Conservation (phyloP, 1,140 invertebrate species). For the Conus ventricosus region DNA sequence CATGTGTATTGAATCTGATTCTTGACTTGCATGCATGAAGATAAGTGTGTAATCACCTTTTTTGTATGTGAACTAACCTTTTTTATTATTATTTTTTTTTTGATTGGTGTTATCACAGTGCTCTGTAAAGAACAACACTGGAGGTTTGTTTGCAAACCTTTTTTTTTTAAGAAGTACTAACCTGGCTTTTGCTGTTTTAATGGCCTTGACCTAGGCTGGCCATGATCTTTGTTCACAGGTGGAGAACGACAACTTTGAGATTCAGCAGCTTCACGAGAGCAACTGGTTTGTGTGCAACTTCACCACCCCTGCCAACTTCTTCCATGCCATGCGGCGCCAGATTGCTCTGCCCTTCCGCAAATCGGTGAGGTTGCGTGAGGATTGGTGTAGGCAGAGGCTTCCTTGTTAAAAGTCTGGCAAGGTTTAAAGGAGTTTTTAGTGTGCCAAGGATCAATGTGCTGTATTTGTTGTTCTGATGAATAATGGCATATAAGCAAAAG, state of each 20-base stretch:
- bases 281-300: constrained; percentile 95
- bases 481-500: no score
- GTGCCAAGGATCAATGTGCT: no score
- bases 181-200: not conserved
- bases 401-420: no score
- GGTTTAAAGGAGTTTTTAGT: no score
- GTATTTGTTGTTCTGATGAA: no score
- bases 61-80: no score
- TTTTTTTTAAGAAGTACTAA: not conserved
- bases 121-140: not conserved
- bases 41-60: no score
- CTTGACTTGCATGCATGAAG: no score
- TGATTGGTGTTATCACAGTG: no score
- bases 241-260: constrained; percentile 90
- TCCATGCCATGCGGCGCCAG: constrained; percentile 96
- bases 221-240: constrained; percentile 57
- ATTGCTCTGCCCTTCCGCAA: constrained; percentile 86
- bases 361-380: constrained; percentile 56
- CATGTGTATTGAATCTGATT: no score
- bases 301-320: constrained; percentile 96
- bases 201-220: not conserved
- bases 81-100: no score
- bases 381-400: no score
- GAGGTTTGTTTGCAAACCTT: not conserved
- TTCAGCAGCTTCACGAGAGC: constrained; percentile 97